phyloP scores from a whole-genome alignment of 2,888 invertebrate species.

The Ectemnius lituratus region DNA sequence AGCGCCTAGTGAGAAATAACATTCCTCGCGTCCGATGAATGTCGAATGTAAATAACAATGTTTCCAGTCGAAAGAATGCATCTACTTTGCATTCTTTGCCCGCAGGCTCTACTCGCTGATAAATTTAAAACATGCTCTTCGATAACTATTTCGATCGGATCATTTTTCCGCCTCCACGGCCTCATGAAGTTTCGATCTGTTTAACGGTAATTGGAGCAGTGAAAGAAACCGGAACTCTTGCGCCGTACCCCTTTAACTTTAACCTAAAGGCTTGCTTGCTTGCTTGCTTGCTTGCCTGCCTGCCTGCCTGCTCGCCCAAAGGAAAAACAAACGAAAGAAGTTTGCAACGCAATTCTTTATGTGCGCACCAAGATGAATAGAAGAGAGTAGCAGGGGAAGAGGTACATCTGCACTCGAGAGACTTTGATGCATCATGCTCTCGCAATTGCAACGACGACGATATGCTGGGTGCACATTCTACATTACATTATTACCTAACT shows the following conservation, averaged over 20 bases:
- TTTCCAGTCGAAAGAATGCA: conserved; percentile 6
- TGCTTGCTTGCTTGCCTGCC: no score
- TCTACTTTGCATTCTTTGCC: not conserved
- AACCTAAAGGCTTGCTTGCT: not conserved
- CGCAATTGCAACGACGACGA: not conserved
- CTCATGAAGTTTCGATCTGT: not conserved
- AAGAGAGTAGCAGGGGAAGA: not conserved
- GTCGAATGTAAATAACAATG: not conserved
- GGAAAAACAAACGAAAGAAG: conserved; percentile 24
- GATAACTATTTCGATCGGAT: not conserved
- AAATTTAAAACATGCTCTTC: not conserved
- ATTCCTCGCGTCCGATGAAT: not conserved
- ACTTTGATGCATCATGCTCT: not conserved
- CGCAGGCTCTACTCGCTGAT: not conserved
- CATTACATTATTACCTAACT: conserved; percentile 2
- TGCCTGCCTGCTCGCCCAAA: not conserved
- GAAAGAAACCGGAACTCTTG: not conserved
- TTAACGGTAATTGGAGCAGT: not conserved
- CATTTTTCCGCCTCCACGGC: not conserved
- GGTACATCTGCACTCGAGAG: not conserved
- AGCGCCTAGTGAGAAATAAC: not conserved
- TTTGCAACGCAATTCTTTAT: conserved; percentile 9
- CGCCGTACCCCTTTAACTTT: not conserved
- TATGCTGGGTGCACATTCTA: not conserved
- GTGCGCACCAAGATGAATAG: not conserved